A percentile compares a stretch with the other conserved stretches of the same genome.
phyloP scores from a whole-genome alignment of 2,888 invertebrate genomes.

The Drosophila putrida region DNA sequence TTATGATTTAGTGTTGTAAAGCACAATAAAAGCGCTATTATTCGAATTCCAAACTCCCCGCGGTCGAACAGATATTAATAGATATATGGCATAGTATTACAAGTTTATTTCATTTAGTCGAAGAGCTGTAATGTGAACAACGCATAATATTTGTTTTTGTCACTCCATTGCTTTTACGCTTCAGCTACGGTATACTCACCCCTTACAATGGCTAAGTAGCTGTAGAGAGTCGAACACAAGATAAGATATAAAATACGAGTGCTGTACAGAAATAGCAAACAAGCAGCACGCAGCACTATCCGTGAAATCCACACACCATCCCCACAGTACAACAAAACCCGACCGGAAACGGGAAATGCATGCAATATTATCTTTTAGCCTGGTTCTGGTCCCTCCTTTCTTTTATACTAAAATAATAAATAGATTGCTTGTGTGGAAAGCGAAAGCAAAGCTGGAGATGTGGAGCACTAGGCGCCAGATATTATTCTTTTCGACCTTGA shows the following conservation, averaged over 20 bases:
- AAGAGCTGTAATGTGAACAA: conserved; percentile 16
- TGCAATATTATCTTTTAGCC: conserved; percentile 69
- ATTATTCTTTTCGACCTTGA: conserved; percentile 52
- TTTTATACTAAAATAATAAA: conserved; percentile 8
- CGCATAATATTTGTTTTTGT: conserved; percentile 56
- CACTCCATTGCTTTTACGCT: conserved; percentile 50
- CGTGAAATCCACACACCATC: conserved; percentile 42
- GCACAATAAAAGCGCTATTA: background rate
- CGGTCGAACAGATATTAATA: background rate
- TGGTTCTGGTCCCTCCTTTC: conserved; percentile 22
- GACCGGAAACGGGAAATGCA: conserved; percentile 73
- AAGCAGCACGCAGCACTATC: conserved; percentile 36
- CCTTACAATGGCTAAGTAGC: conserved; percentile 15
- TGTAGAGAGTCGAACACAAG: conserved; percentile 20
- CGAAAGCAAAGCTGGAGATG: conserved; percentile 12
- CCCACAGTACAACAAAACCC: conserved; percentile 23
- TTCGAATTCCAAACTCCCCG: background rate
- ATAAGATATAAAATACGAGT: conserved; percentile 66
- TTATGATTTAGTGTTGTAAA: conserved; percentile 22
- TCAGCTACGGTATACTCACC: conserved; percentile 17
- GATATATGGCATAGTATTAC: background rate
- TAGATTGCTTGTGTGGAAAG: conserved; percentile 24
- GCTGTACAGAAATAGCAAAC: conserved; percentile 65
- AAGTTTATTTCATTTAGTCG: background rate
- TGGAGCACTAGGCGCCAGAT: conserved; percentile 15